These are phyloP conservation scores for Nycticebus coucang DNA, from an alignment of 2,113 vertebrate genomes.

Conservation along the genomic window DNA sequence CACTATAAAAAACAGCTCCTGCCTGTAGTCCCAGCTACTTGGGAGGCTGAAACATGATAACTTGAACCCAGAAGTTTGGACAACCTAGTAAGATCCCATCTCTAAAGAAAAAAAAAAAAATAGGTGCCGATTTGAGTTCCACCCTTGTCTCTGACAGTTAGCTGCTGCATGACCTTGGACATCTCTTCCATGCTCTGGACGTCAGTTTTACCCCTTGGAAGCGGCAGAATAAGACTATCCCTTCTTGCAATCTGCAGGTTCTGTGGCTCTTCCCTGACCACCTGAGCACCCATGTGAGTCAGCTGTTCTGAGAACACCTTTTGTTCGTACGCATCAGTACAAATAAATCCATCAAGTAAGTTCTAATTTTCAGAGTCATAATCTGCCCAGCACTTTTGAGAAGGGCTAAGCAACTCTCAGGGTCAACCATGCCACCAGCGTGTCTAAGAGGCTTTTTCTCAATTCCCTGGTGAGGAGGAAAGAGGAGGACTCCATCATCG, in stretches of 20 bases:
- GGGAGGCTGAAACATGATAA: not conserved
- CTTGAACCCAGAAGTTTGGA: not conserved
- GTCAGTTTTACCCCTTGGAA: not conserved
- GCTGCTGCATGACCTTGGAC: not conserved
- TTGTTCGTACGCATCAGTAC: not conserved
- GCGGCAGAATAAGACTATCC: not conserved
- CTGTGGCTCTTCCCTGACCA: not conserved
- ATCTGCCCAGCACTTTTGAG: not conserved
- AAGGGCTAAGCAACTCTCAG: not conserved
- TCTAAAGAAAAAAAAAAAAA: not conserved
- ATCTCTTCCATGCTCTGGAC: not conserved
- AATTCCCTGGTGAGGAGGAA: constrained; percentile 28
- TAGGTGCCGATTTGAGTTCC: not conserved
- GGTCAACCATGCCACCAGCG: constrained; percentile 17
- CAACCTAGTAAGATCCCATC: not conserved
- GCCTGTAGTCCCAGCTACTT: not conserved
- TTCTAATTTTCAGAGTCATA: not conserved
- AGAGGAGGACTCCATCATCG: not conserved
- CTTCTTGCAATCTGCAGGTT: not conserved
- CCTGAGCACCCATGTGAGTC: not conserved
- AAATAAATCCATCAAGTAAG: not conserved
- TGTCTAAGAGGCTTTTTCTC: not conserved
- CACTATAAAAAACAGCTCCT: not conserved
- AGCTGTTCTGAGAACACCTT: not conserved
- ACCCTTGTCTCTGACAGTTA: not conserved